Evolutionary conservation across 1,140 invertebrate genomes (phyloP).

Genomic region (Nautilus pompilius): DNA sequence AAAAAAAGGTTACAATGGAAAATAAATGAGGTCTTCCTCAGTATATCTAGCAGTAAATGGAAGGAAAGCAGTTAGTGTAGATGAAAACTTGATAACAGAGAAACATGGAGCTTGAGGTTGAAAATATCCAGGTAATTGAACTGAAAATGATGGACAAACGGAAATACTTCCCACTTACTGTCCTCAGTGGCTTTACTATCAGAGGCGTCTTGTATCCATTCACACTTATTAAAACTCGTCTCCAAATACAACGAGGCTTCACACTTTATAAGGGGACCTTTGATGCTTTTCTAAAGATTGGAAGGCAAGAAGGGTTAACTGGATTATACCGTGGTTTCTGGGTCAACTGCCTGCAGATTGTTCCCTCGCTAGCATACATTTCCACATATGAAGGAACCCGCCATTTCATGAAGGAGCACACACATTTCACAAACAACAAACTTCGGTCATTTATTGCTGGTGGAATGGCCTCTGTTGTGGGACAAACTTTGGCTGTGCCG

Average conservation of each 20-base stretch:
- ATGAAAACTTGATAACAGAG: too few relatives aligned
- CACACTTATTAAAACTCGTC: conserved; percentile 93
- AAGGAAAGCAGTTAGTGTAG: too few relatives aligned
- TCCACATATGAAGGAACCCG: conserved; percentile 91
- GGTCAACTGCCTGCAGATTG: conserved; percentile 77
- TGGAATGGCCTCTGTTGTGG: conserved; percentile 84
- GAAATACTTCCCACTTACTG: conserved; percentile 88
- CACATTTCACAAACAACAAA: conserved; percentile 47
- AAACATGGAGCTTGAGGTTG: conserved; percentile 16
- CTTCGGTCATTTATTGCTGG: conserved; percentile 64
- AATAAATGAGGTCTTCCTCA: too few relatives aligned
- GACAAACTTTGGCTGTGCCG: conserved; percentile 93
- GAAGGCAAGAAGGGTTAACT: conserved; percentile 74
- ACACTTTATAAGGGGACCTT: conserved; percentile 79
- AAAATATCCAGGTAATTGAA: conserved; percentile 67
- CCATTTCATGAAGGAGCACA: conserved; percentile 70
- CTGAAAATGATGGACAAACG: conserved; percentile 98
- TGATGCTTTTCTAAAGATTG: conserved; percentile 89
- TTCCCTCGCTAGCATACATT: conserved; percentile 87
- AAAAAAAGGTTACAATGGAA: too few relatives aligned
- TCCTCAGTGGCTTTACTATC: conserved; percentile 80
- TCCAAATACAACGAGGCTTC: conserved; percentile 66
- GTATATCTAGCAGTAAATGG: too few relatives aligned
- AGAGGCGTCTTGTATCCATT: conserved; percentile 90
- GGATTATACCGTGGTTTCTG: conserved; percentile 95